A percentile compares a stretch with the other conserved stretches of the same genome.
Conservation (phyloP, 2,797 vertebrate species). For the Gobionotothen gibberifrons region DNA sequence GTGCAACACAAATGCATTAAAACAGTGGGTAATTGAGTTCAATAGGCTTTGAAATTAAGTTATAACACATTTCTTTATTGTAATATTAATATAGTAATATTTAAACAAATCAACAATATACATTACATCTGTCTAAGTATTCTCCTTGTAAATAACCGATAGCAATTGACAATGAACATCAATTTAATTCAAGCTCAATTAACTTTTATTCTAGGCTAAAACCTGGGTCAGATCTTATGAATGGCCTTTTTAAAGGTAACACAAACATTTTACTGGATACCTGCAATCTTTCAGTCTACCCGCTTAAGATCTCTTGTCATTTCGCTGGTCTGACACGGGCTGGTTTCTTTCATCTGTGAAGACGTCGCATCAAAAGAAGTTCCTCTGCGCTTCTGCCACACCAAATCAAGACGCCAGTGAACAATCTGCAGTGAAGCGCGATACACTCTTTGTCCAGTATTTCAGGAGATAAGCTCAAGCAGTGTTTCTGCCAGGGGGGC, state of each 20-base stretch:
- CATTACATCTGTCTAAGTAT: neutral
- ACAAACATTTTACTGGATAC: neutral
- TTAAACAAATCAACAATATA: neutral
- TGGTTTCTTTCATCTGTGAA: conserved; percentile 6
- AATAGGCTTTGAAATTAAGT: neutral
- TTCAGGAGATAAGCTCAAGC: neutral
- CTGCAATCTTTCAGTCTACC: neutral
- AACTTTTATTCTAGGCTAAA: neutral
- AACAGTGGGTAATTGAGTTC: fast-evolving
- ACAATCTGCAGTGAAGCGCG: neutral
- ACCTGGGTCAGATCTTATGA: neutral
- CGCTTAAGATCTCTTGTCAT: neutral
- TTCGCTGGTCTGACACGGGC: neutral
- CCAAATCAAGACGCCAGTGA: neutral
- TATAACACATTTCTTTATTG: neutral
- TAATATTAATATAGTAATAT: neutral
- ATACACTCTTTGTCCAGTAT: neutral
- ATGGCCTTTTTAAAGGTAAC: neutral
- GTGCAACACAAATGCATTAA: neutral
- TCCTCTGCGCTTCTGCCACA: neutral
- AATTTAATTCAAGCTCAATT: neutral
- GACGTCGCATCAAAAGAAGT: neutral
- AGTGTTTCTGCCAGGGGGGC: neutral
- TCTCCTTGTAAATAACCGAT: neutral
- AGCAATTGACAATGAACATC: neutral